Evolutionary conservation across 2,113 vertebrate species (phyloP), one percentile per base, ranked within the genome.

Genomic region (Phasianus colchicus): DNA sequence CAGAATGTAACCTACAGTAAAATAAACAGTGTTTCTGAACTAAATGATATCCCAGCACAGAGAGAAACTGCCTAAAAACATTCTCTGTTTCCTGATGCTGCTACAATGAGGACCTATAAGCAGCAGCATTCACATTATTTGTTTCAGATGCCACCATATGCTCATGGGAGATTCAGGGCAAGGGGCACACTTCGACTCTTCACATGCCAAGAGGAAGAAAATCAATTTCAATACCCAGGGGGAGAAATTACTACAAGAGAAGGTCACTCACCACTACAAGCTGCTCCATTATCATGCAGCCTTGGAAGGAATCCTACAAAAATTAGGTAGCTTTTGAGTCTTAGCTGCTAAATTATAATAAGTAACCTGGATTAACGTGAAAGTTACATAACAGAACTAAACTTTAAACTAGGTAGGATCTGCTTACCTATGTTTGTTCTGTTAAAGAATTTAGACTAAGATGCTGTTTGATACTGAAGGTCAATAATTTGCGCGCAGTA

Each of bases 181-280:
- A 92, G 93, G 93, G 95, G 89, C 92, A 87, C 4, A 13, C 93
- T 96, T 82, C 78, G 96, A 95, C 89, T 97, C 89, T 95, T 96
- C 74, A 40, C 67, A 65, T 63, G 50, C 89, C 93, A 95, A 85
- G 55, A 96, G 15, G 91, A 97, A 85, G 75, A 96, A 97, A 97
- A 98, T 97, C 95, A 29, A 98, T 98, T 95, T 45, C 91, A 88
- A 66, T 65, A 84, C 97, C 95, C 97, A 95, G 79, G 84, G 96
- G 97, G 97, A 89, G 90, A 97, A 97, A 97, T 98, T 97, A 97
- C 86, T 76, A 48, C 93, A 96, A 67, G 83, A 95, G 90, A 88
- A 97, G 93, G 97, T 97, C 84, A 64, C 79, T 93, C 70, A 27
- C 86, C 71, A 95, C 87, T 63, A 32, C 87, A 86, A 83, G 88